phyloP scores from a whole-genome alignment of 2,888 invertebrate genomes.

The Bibio marci region DNA sequence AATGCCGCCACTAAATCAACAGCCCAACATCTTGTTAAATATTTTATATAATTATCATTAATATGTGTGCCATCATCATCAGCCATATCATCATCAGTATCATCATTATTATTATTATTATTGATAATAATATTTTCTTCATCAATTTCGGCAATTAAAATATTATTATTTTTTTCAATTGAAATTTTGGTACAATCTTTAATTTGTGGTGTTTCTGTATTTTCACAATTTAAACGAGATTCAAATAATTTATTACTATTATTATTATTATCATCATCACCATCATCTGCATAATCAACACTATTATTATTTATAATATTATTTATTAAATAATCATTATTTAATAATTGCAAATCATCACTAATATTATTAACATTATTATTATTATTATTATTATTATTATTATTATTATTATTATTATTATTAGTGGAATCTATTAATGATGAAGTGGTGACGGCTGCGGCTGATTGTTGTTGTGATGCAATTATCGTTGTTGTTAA shows the following conservation, averaged over 20 bases:
- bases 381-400: slow-evolving; percentile 1
- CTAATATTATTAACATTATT: slow-evolving; percentile 2
- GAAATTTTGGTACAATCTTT: background rate
- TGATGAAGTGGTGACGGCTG: background rate
- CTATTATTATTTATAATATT: too few species aligned
- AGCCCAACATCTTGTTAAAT: slow-evolving; percentile 22
- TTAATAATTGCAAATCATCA: too few species aligned
- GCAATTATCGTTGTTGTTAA: slow-evolving; percentile 10
- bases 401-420: slow-evolving; percentile 1
- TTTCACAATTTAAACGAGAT: background rate
- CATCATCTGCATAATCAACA: too few species aligned
- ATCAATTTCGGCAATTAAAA: background rate
- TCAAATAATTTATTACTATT: too few species aligned
- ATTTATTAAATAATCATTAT: too few species aligned
- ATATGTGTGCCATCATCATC: background rate
- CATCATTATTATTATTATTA: background rate
- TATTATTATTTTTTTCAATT: background rate
- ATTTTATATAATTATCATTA: background rate
- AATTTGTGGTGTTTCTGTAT: too few species aligned
- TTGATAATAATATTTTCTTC: background rate
- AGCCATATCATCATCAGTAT: background rate
- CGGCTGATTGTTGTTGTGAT: background rate
- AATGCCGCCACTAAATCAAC: slow-evolving; percentile 27
- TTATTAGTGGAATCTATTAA: background rate
- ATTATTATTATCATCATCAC: too few species aligned